These are phyloP conservation scores for Forpus xanthops DNA, from an alignment of 2,797 vertebrate species.

Conservation along the genomic window DNA sequence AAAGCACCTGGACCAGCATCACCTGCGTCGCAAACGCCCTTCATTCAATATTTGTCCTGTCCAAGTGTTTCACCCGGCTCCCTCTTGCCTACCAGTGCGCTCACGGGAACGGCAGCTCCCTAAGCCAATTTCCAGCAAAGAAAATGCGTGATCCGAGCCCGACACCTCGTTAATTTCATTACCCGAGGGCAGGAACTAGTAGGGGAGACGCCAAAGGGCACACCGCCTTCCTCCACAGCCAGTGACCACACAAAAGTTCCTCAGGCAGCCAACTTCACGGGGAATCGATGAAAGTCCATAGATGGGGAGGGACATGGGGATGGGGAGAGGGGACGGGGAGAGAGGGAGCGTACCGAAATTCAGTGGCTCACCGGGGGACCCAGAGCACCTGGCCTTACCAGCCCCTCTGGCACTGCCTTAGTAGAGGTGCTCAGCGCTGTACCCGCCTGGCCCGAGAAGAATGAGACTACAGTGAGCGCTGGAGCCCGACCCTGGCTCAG, in stretches of 20 bases:
- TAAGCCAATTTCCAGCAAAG: not conserved
- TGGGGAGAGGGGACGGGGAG: no score
- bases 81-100: not conserved
- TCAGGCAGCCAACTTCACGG: not conserved
- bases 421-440: not conserved
- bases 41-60: not conserved
- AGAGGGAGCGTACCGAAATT: accelerated
- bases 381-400: not conserved
- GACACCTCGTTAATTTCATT: not conserved
- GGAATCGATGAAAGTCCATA: not conserved
- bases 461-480: not conserved
- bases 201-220: not conserved
- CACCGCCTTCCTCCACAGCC: not conserved
- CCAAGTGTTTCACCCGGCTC: not conserved
- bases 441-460: not conserved
- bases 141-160: not conserved
- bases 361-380: not conserved
- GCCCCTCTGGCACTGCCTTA: not conserved
- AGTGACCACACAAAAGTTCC: not conserved
- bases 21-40: not conserved
- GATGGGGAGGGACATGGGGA: accelerated
- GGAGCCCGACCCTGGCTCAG: not conserved
- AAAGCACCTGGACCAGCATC: not conserved
- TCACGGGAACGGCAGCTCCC: not conserved
- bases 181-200: not conserved